Evolutionary conservation across 2,113 vertebrate genomes (phyloP).

Genomic region (Grus americana): DNA sequence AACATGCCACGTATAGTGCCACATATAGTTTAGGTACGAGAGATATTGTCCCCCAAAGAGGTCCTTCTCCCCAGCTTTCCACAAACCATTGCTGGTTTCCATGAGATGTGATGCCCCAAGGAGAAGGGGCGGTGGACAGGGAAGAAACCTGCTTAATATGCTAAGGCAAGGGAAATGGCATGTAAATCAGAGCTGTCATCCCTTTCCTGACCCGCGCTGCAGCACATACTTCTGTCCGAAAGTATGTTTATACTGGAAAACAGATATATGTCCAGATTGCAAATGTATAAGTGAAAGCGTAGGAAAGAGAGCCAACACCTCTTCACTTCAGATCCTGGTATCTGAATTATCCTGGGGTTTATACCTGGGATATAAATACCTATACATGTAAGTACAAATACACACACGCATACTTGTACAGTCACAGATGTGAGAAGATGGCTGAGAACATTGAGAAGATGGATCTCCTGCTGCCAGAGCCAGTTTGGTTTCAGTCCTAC

Average conservation of each 20-base stretch:
- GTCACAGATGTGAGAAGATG: background rate
- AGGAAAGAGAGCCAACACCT: background rate
- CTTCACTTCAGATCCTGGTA: background rate
- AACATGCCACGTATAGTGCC: accelerated
- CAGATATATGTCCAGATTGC: background rate
- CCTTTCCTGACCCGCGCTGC: background rate
- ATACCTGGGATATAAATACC: background rate
- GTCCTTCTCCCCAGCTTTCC: background rate
- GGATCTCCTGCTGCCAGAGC: background rate
- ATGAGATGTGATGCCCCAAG: background rate
- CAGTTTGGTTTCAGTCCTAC: background rate
- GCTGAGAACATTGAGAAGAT: background rate
- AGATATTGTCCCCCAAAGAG: background rate
- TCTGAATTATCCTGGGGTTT: background rate
- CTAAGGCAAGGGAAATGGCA: background rate
- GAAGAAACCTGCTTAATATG: background rate
- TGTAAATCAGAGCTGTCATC: slow-evolving; percentile 17
- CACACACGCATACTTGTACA: background rate
- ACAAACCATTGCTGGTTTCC: background rate
- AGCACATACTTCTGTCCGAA: background rate
- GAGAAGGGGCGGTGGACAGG: background rate
- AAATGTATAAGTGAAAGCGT: background rate
- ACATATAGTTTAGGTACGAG: background rate
- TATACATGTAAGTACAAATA: background rate
- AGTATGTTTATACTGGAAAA: slow-evolving; percentile 13